Evolutionary conservation across 2,888 invertebrate genomes (phyloP).

Genomic region (Fissipunctia ypsillon): DNA sequence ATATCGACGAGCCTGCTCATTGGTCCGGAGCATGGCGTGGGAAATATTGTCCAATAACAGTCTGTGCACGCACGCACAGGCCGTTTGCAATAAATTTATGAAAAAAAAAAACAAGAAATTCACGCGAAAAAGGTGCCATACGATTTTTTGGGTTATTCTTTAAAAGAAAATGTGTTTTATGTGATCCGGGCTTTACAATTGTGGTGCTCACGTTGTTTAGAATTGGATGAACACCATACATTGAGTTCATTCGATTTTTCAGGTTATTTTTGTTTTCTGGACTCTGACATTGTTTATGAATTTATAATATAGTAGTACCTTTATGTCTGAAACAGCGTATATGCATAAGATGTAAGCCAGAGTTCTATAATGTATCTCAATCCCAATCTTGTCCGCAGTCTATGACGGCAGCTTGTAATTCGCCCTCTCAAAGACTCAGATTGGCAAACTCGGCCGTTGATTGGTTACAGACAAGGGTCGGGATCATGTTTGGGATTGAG

Average conservation of each 20-base stretch:
- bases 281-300: background rate
- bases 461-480: too few relatives aligned
- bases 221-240: constrained; percentile 3
- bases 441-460: too few relatives aligned
- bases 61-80: constrained; percentile 62
- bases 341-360: too few relatives aligned
- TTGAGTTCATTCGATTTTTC: background rate
- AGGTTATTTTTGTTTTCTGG: background rate
- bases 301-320: background rate
- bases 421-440: too few relatives aligned
- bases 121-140: constrained; percentile 43
- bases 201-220: constrained; percentile 37
- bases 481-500: too few relatives aligned
- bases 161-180: constrained; percentile 57
- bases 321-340: too few relatives aligned
- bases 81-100: constrained; percentile 60
- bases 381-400: too few relatives aligned
- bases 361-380: too few relatives aligned
- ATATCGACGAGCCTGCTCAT: constrained; percentile 64
- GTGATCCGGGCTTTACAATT: constrained; percentile 52
- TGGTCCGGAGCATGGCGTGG: constrained; percentile 51
- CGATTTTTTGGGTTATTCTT: constrained; percentile 46
- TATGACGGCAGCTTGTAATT: too few relatives aligned
- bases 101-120: constrained; percentile 44
- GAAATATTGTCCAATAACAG: constrained; percentile 67